Conservation (phyloP, 2,888 invertebrate genomes). For the Mesochorus sp. region DNA sequence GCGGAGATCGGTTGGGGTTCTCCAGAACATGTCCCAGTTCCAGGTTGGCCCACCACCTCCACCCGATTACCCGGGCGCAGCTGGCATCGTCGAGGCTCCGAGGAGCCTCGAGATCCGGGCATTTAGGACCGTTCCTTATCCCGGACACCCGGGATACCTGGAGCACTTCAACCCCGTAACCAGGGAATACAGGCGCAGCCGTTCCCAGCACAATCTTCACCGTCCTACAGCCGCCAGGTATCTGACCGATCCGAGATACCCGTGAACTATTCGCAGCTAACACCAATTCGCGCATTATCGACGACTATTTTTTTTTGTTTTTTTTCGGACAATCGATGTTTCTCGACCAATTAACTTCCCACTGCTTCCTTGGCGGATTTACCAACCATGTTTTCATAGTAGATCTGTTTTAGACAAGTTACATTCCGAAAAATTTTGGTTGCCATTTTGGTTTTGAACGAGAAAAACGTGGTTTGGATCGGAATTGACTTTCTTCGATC, state of each 20-base stretch:
- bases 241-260: constrained; percentile 72
- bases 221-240: constrained; percentile 74
- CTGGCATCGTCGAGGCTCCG: constrained; percentile 23
- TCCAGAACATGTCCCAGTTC: constrained; percentile 74
- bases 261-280: constrained; percentile 58
- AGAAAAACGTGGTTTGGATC: no score
- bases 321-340: no score
- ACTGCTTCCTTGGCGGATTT: no score
- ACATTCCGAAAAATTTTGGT: no score
- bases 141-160: constrained; percentile 58
- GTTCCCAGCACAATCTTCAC: constrained; percentile 87
- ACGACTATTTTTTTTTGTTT: neutral
- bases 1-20: constrained; percentile 76
- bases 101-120: constrained; percentile 52
- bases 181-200: constrained; percentile 76
- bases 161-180: constrained; percentile 56
- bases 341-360: no score
- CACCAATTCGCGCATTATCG: neutral
- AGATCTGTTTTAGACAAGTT: no score
- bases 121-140: constrained; percentile 54
- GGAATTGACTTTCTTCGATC: no score
- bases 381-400: no score
- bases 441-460: no score
- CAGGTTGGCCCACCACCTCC: constrained; percentile 66
- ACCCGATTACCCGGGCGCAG: constrained; percentile 77